Evolutionary conservation across 35 echinoderm and acorn worm species (phyloP), one percentile per base, ranked within the genome.

Genomic region (Eucidaris tribuloides): DNA sequence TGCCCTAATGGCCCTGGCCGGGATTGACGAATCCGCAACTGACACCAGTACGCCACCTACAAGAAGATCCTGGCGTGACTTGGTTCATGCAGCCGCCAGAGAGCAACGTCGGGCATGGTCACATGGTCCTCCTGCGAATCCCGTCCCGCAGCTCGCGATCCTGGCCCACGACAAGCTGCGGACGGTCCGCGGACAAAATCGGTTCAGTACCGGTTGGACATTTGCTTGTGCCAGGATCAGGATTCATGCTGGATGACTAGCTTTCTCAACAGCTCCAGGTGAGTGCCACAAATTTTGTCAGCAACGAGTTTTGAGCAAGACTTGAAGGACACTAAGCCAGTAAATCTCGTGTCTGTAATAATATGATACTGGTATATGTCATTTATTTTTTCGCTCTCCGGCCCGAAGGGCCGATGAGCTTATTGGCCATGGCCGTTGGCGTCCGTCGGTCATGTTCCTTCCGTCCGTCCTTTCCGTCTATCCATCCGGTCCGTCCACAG

Each of bases 191-290:
- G 23, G 89, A 93, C 56, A 93, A 93, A 78, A 62, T 97, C 6
- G 94, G 94, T 13, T 29, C 82, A 90, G 82, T 97, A 93, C 38
- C 80, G 94, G 7, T 83, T 97, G 64, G 94, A 97, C 54, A 81
- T 97, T 18, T 4, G 92, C 0, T 58, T 97, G 36, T 81, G 81
- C 42, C 60, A 64, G 5, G 86, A 92, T 15, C 81, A 85, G 14
- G 86, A 89, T 56, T 93, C 17, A 76, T 56, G 3, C 31, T 97
- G 18, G 94, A 97, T 61, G 49, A 85, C 24, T 79, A 89, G n/a
- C 65, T 97, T 97, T 58, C 58, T 97, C 50, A 81, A 85, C 34
- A 80, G 86, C n/a, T n/a, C n/a, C n/a, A n/a, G n/a, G n/a, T n/a
- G n/a, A n/a, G n/a, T n/a, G n/a, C n/a, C n/a, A n/a, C n/a, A n/a